Evolutionary conservation across 2,888 invertebrate genomes (phyloP).

Genomic region (Eupithecia pulchellata): DNA sequence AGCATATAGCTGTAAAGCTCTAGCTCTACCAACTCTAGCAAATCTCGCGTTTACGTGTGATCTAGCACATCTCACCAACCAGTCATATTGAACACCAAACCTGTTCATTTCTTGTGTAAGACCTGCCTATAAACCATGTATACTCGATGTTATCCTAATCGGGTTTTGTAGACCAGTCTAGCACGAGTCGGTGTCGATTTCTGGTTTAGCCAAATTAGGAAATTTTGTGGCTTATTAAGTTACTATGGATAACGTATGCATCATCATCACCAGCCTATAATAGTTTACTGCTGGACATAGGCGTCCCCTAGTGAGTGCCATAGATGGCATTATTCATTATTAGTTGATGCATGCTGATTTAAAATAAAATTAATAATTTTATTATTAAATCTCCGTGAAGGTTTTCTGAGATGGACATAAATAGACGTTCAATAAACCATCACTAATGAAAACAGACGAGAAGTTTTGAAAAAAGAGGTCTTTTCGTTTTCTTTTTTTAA

Average conservation of each 20-base stretch:
- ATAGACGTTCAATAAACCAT: not conserved
- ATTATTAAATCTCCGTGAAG: no score
- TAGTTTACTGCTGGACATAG: no score
- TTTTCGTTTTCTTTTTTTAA: no score
- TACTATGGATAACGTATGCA: not conserved
- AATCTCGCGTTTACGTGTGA: not conserved
- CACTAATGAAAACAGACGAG: not conserved
- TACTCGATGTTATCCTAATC: not conserved
- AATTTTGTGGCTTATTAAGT: not conserved
- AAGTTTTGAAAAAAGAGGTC: no score
- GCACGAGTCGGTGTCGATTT: not conserved
- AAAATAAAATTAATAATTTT: no score
- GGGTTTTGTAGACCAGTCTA: not conserved
- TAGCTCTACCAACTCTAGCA: not conserved
- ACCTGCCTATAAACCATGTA: not conserved
- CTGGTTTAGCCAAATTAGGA: not conserved
- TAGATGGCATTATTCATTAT: no score
- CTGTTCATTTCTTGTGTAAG: not conserved
- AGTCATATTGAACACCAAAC: not conserved
- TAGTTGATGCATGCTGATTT: no score
- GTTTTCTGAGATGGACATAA: no score
- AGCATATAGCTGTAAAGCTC: no score
- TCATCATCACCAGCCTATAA: no score
- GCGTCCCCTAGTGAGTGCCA: no score
- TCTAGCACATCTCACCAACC: not conserved